Evolutionary conservation across 2,888 invertebrate species (phyloP), one percentile per base, ranked within the genome.

Genomic region (Clivina fossor): DNA sequence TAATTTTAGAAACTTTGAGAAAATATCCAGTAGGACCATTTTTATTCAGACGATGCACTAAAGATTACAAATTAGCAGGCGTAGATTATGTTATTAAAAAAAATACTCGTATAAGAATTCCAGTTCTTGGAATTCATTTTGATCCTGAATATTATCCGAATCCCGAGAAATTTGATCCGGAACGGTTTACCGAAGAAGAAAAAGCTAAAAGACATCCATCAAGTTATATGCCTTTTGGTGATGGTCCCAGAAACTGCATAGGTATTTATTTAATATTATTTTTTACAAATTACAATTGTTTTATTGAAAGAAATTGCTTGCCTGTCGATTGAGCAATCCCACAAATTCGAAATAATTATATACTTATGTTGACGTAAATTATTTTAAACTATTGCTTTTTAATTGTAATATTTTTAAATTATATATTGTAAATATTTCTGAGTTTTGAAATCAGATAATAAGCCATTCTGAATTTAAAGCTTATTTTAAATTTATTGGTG

Each of bases 141-240:
- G 70, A 71, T 58, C 64, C 67, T 3, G 61, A 66, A 8, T 64
- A 68, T 43, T 72, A 66, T 48, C 64, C 68, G 1, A 60, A 73
- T 28, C 71, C 73, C 1, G 57, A 65, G 2, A 62, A 60, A 26
- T 73, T 72, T 54, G 66, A 71, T 44, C 73, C 73, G 2, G 69
- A 71, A 16, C 58, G 71, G 22, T 72, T 72, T 61, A 63, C 61
- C 2, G 58, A 60, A 2, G 66, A 66, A 53, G 63, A 65, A 11
- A 64, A 61, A 37, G 56, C 50, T 2, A 59, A 57, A 11, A 40
- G 65, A 7, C 60, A 50, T 9, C 63, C 64, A 0, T 66, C 60
- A 44, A 58, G 63, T 4, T 68, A 64, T 35, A 43, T 68, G 22
- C 68, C 68, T 9, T 69, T 68, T 43, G 67, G 67, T 24, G 67